Evolutionary conservation across 2,888 invertebrate species (phyloP).

Genomic region (Campoplex nolae): DNA sequence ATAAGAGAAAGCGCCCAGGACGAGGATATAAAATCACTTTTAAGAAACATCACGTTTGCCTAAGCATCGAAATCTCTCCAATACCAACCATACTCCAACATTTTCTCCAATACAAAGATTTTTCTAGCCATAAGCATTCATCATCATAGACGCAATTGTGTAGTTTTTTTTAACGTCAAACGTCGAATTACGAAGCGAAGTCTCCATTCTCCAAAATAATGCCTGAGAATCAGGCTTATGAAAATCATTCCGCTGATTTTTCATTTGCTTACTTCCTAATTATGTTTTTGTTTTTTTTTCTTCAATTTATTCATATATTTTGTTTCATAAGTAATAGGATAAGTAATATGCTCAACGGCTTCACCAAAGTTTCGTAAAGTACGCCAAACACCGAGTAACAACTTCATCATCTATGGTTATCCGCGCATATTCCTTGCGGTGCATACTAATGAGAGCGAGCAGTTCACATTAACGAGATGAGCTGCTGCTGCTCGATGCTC

Average conservation of each 20-base stretch:
- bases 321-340: not conserved
- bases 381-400: not conserved
- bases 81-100: no score
- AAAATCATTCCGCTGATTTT: no score
- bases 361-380: not conserved
- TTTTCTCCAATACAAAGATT: not conserved
- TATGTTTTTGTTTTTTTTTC: not conserved
- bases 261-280: no score
- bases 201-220: no score
- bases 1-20: not conserved
- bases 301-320: not conserved
- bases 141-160: not conserved
- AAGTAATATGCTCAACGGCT: not conserved
- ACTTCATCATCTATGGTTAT: not conserved
- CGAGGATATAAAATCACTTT: not conserved
- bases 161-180: no score
- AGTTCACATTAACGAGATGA: conserved; percentile 1
- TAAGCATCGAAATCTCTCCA: not conserved
- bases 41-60: not conserved
- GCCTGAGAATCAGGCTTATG: no score
- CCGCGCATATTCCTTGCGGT: not conserved
- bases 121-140: not conserved
- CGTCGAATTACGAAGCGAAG: not conserved
- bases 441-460: not conserved
- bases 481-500: not conserved